phyloP scores from a whole-genome alignment of 2,113 vertebrate genomes.

The Bos javanicus region DNA sequence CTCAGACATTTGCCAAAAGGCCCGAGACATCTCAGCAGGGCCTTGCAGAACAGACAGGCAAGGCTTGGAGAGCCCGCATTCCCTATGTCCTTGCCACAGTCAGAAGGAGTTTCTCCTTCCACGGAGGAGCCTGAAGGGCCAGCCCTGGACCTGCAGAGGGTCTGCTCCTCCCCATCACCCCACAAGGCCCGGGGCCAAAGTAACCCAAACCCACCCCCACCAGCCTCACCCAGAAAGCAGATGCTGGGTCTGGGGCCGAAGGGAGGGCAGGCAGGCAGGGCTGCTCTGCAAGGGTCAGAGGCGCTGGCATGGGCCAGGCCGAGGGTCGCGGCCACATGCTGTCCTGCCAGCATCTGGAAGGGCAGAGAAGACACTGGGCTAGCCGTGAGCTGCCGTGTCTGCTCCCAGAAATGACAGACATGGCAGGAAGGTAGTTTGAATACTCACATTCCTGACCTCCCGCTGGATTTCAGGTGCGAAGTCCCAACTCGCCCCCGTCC shows the following conservation, averaged over 20 bases:
- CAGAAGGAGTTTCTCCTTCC: background rate
- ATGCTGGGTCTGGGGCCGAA: background rate
- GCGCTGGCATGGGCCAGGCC: rapidly evolving
- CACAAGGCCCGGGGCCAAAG: background rate
- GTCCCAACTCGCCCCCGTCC: constrained; percentile 29
- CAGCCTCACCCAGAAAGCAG: background rate
- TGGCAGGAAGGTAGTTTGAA: background rate
- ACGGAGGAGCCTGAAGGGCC: background rate
- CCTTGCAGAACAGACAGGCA: rapidly evolving
- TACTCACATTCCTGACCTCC: constrained; percentile 30
- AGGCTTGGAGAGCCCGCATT: rapidly evolving
- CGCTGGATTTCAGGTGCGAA: background rate
- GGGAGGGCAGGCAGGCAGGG: background rate
- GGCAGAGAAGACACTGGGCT: rapidly evolving
- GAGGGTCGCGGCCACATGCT: rapidly evolving
- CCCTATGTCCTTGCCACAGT: rapidly evolving
- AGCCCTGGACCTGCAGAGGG: background rate
- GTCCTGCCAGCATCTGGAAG: rapidly evolving
- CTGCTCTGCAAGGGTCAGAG: rapidly evolving
- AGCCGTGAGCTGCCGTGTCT: rapidly evolving
- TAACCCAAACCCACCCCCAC: background rate
- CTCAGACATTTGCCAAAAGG: background rate
- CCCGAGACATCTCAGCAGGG: background rate
- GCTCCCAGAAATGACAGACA: background rate
- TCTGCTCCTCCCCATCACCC: background rate